Base-by-base conservation (phyloP, 2,888 invertebrate species). In the Serrognathus titanus region DNA sequence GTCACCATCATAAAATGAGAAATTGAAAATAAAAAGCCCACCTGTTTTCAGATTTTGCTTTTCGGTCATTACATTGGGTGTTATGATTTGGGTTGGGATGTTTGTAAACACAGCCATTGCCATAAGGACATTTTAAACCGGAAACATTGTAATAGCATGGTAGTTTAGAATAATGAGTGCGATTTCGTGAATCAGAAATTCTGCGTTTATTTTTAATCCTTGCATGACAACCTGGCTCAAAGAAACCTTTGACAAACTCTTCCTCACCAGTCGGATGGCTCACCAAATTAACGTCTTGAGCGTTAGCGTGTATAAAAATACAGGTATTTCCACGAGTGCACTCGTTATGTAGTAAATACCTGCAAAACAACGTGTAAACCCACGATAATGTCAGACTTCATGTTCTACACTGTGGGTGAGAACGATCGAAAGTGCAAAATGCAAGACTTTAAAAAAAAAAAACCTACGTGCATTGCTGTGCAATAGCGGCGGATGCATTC, bases 331-430 rank as follows among this genome's bases (percentile, higher is more conserved):
- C 58, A 37, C 58, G 58, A 24, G 47, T 58, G 40, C 58, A 58
- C 5, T 53, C 53, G 36, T 58, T 58, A 39, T 54, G 53, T 46
- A 58, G 58, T 38, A 58, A 48, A 46, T 46, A 58, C 54, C 58
- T 58, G 54, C 48, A 58, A 58, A 58, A 54, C 9, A 53, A 45
- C 16, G 12, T 31, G 6, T 31, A 31, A 31, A 7, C 24, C 24
- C 5, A 31, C 24, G 7, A 6, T 31, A 5, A 31, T 31, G 24
- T 31, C 43, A 43, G 8, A 43, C 43, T 43, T 13, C 2, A 13
- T 43, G 9, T 43, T 20, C 9, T 43, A 8, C 13, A 3, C 9
- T 8, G 16, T 43, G 2, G 16, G 43, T 20, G 43, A 43, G 43
- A 43, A 13, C 13, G 20, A 43, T 43, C 20, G 20, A 43, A 16